Conservation (phyloP, 2,113 vertebrate species). For the Scomber japonicus region DNA sequence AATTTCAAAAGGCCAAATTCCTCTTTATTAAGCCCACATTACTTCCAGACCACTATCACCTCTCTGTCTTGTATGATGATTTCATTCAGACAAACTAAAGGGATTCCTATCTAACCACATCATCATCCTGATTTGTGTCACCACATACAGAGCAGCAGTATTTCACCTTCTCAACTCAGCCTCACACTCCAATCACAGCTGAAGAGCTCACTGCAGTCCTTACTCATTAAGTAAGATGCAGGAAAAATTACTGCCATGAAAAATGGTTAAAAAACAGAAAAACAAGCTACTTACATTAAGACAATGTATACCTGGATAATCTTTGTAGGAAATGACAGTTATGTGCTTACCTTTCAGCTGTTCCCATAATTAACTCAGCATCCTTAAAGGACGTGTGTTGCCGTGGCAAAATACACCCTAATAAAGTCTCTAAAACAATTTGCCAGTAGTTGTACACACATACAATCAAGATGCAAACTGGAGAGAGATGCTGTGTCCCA, state of each 20-base stretch:
- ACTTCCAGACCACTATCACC: background rate
- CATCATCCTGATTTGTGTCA: constrained; percentile 39
- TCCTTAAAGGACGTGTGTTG: constrained; percentile 60
- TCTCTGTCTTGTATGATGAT: constrained; percentile 34
- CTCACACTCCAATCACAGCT: constrained; percentile 6
- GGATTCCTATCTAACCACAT: constrained; percentile 61
- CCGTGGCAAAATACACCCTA: constrained; percentile 52
- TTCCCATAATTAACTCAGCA: constrained; percentile 82
- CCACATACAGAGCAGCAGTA: constrained; percentile 16
- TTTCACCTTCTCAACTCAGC: constrained; percentile 19
- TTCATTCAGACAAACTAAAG: constrained; percentile 49
- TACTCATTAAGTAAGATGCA: background rate
- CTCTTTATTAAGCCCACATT: background rate
- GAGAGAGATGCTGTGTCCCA: constrained; percentile 19
- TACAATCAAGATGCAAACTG: constrained; percentile 28
- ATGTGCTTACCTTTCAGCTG: constrained; percentile 84
- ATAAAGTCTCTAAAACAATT: constrained; percentile 41
- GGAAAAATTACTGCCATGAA: constrained; percentile 3
- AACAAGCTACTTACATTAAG: constrained; percentile 1
- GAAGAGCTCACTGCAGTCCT: background rate
- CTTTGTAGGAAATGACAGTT: constrained; percentile 8
- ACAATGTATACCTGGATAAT: background rate
- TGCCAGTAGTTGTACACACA: constrained; percentile 2
- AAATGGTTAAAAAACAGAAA: background rate
- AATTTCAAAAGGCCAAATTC: constrained; percentile 4